A percentile compares a stretch with the other conserved stretches of the same genome.
These are phyloP conservation scores for Bradypodion pumilum DNA, from an alignment of 2,797 vertebrate genomes.

Conservation along the genomic window DNA sequence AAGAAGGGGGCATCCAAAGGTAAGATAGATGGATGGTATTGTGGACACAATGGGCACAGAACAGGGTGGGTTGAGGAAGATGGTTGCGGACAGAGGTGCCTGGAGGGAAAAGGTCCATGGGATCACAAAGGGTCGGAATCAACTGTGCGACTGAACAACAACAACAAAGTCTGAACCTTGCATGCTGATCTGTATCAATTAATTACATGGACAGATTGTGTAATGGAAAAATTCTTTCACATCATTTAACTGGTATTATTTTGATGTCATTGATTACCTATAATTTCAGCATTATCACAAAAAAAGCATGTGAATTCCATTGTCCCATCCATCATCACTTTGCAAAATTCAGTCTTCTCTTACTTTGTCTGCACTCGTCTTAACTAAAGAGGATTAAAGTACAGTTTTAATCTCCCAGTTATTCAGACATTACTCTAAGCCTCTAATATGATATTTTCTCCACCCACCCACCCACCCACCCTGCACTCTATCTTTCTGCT, in stretches of 20 bases:
- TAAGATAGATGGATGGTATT: too few relatives aligned
- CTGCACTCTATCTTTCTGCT: neutral
- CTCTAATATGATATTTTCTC: neutral
- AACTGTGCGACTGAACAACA: too few relatives aligned
- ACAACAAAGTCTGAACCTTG: neutral
- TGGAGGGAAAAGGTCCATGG: too few relatives aligned
- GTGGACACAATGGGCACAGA: too few relatives aligned
- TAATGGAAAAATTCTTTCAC: neutral
- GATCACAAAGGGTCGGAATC: too few relatives aligned
- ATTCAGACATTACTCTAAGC: neutral
- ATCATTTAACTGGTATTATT: neutral
- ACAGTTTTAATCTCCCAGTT: neutral
- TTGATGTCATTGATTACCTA: neutral
- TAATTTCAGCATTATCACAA: conserved; percentile 5
- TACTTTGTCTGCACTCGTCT: neutral
- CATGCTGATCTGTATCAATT: neutral
- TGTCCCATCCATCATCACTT: neutral
- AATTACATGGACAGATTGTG: neutral
- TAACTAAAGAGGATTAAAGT: conserved; percentile 19
- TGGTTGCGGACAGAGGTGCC: too few relatives aligned
- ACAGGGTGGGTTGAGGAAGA: too few relatives aligned
- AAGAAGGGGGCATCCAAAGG: too few relatives aligned
- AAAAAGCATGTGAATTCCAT: neutral
- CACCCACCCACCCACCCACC: too few relatives aligned
- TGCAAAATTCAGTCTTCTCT: neutral